Conservation (phyloP, 1,140 invertebrate species). For the Dolichoris vasculosae region DNA sequence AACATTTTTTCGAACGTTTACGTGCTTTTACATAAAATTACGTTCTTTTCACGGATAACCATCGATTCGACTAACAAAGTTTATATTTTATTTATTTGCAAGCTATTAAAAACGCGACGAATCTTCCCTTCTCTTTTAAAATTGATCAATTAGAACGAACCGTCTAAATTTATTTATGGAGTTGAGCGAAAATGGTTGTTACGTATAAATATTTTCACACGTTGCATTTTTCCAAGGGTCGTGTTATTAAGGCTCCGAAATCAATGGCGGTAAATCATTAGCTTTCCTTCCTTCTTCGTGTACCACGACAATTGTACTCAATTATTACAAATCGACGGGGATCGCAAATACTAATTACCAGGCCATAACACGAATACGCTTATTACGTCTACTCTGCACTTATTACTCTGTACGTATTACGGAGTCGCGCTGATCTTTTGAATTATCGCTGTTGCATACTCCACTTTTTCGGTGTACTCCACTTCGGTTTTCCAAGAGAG, state of each 20-base stretch:
- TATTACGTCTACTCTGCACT: neutral
- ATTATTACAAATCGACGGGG: constrained; percentile 40
- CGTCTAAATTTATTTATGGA: neutral
- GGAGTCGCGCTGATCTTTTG: neutral
- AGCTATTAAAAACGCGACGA: neutral
- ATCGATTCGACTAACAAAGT: too few species aligned
- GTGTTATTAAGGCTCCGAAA: neutral
- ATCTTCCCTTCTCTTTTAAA: neutral
- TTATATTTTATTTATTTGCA: too few species aligned
- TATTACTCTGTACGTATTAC: neutral
- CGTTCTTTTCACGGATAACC: neutral
- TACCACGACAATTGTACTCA: constrained; percentile 19
- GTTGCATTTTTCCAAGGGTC: neutral
- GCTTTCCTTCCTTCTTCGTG: too few species aligned
- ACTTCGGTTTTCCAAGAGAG: neutral
- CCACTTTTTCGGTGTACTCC: neutral
- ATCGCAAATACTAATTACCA: constrained; percentile 28
- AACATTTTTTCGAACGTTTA: neutral
- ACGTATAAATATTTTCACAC: neutral
- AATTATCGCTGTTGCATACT: neutral
- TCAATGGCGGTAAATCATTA: constrained; percentile 9
- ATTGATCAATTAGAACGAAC: neutral
- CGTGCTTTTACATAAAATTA: neutral
- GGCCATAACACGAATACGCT: neutral
- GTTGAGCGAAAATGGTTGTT: neutral